These are phyloP conservation scores for Chaunax sp. DNA, from an alignment of 2,797 vertebrate genomes.

Conservation along the genomic window DNA sequence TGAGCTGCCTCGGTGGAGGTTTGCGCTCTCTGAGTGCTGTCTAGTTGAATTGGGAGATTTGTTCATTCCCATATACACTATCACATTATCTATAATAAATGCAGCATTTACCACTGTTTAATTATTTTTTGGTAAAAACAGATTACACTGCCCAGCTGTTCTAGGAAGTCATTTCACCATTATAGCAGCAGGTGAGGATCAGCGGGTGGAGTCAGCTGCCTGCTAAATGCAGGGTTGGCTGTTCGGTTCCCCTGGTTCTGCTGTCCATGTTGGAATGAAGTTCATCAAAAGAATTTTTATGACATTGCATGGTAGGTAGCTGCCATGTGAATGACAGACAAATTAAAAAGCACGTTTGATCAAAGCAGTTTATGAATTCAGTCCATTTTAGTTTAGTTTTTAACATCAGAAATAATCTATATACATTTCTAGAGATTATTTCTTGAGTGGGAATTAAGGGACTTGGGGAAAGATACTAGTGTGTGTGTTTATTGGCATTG, in stretches of 20 bases:
- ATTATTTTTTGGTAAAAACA: not conserved
- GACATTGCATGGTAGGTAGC: not conserved
- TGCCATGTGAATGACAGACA: not conserved
- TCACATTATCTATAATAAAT: too few species aligned
- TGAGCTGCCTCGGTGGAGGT: too few species aligned
- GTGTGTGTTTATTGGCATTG: constrained; percentile 3
- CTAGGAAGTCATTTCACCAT: not conserved
- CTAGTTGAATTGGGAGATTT: too few species aligned
- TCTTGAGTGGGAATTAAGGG: constrained; percentile 1
- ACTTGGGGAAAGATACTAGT: not conserved
- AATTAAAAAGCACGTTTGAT: not conserved
- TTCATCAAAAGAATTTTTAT: too few species aligned
- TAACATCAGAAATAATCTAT: not conserved
- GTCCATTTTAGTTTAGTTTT: not conserved
- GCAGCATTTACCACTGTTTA: not conserved
- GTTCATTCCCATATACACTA: too few species aligned
- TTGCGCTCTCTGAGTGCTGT: too few species aligned
- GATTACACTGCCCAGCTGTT: not conserved
- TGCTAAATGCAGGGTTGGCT: not conserved
- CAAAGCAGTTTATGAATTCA: not conserved
- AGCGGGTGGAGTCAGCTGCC: not conserved
- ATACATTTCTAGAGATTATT: constrained; percentile 5
- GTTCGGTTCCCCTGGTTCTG: not conserved
- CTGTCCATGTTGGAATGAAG: not conserved
- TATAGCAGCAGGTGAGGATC: not conserved